Base-by-base conservation (phyloP, 2,888 invertebrate genomes). In the Tiliacea aurago region DNA sequence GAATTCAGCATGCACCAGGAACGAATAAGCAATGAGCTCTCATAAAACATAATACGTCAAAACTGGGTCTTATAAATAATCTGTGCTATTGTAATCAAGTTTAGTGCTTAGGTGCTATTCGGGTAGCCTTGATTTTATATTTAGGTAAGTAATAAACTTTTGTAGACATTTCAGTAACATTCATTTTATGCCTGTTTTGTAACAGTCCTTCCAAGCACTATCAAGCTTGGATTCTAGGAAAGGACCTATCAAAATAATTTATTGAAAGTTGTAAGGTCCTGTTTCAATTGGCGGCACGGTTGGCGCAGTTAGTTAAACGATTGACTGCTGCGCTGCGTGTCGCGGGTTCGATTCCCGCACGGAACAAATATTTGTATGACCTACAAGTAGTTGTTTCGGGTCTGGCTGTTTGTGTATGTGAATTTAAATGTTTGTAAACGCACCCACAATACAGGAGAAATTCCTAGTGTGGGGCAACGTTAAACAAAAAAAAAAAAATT, bases 1-100 rank as follows among this genome's bases (percentile, higher is more conserved):
- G 79, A 77, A 81, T 78, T 81, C 77, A 68, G 70, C 61, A 77
- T 78, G 69, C 81, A 84, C 76, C 75, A 85, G 84, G 77, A 83
- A 86, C 72, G 62, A 84, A 82, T 83, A 76, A 77, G 65, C 67
- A 84, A 84, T 83, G 76, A 78, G 75, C 64, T 74, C 74, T 77
- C 75, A 68, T 75, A 74, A 71, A 83, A 85, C 78, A 55, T 78
- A 84, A 84, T 84, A 70, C 77, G 59, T 72, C 75, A 70, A 79
- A 86, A 83, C 73, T 81, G 70, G 78, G 73, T 80, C 75, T 72
- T 78, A 65, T 53, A 71, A 71, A 73, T 73, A 56, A 62, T 76
- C 71, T 76, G 53, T 73, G 64, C 53, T 69, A 76, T 73, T 74
- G 73, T 83, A 68, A 83, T 72, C 45, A 65, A 63, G 61, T 74